Base-by-base conservation (phyloP, 2,113 vertebrate genomes). In the Regulus satrapa region DNA sequence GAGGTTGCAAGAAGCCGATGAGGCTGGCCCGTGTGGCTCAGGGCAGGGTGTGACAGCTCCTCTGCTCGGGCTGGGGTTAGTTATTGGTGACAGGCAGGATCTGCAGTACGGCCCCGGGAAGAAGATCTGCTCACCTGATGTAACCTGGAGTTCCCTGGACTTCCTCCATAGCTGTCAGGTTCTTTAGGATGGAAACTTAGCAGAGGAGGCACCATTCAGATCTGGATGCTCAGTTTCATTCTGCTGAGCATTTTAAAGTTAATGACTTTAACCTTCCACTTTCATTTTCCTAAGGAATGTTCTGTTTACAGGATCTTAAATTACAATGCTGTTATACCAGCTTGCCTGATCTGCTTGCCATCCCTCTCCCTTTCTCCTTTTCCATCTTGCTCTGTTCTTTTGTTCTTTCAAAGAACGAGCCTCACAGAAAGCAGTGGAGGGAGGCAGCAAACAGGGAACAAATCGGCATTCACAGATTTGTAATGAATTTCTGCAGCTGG, bases 401-500 rank as follows among this genome's bases (percentile, higher is more conserved):
- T 95, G 82, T 94, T 91, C 80, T 88, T 82, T 81, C 78, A 89
- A 52, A 96, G 94, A 95, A 88, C 6, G 12, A 93, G 74, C 49
- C 55, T 86, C 58, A 79, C 54, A 90, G 71, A 78, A 78, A 78
- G 68, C 83, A 38, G 59, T 7, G 72, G 40, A 79, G 46, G 56
- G 88, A 86, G 51, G 89, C 90, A 90, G 75, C 85, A 75, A 88
- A 51, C 83, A 38, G 56, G 0, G 62, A 96, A 93, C 86, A 63
- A 88, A 85, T n/a, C 5, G 0, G 32, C 84, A 84, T 91, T 94
- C 93, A 94, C 61, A 36, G 84, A 45, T 93, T 69, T 89, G 21
- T 85, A 94, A 96, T 96, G 68, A 67, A 92, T 97, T 91, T 96
- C 78, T 95, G 93, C 95, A 95, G 88, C 93, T 89, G 93, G 71